These are phyloP conservation scores for Mionectes olivaceus DNA, from an alignment of 2,797 vertebrate genomes.

Conservation along the genomic window DNA sequence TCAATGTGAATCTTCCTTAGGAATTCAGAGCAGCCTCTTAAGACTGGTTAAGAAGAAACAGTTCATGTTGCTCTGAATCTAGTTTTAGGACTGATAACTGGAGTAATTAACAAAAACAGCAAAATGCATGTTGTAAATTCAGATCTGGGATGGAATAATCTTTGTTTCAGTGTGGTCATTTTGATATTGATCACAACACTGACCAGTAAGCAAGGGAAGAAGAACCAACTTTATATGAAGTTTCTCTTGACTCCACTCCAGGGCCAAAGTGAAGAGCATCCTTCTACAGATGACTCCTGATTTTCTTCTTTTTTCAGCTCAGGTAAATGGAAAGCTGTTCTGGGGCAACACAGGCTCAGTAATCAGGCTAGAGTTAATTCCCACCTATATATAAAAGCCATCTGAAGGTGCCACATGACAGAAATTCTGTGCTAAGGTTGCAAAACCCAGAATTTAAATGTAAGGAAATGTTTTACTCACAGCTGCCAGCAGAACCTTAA, in stretches of 20 bases:
- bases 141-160: not conserved
- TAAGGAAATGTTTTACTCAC: not conserved
- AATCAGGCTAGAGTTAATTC: not conserved
- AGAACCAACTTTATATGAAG: not conserved
- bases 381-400: not conserved
- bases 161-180: not conserved
- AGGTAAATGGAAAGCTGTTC: not conserved
- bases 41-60: not conserved
- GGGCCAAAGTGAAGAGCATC: not conserved
- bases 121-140: not conserved
- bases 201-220: not conserved
- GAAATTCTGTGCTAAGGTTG: not conserved
- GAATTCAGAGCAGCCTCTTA: not conserved
- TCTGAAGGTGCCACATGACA: not conserved
- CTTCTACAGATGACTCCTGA: not conserved
- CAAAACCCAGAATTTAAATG: not conserved
- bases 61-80: not conserved
- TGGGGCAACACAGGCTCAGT: not conserved
- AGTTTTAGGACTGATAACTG: not conserved
- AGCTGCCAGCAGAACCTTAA: not conserved
- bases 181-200: not conserved
- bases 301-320: not conserved
- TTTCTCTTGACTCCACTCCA: not conserved
- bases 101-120: not conserved
- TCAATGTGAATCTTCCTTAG: not conserved